Conservation (phyloP, 2,888 invertebrate genomes). For the Aplocera efformata region DNA sequence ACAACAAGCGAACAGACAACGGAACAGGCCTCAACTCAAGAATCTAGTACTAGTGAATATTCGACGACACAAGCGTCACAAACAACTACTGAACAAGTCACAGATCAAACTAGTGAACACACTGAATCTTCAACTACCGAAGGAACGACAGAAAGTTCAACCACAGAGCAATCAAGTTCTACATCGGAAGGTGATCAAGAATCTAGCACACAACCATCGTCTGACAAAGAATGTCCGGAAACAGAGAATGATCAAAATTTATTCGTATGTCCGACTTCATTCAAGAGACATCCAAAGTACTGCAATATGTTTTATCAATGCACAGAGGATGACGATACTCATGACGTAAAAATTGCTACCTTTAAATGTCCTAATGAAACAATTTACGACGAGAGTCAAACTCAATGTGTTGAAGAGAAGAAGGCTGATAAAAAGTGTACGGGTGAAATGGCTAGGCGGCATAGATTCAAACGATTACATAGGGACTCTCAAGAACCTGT, state of each 20-base stretch:
- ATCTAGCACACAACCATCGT: constrained; percentile 36
- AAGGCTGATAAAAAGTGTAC: constrained; percentile 79
- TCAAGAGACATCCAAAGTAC: constrained; percentile 89
- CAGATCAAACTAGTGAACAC: constrained; percentile 26
- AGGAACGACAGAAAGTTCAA: constrained; percentile 28
- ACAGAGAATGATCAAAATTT: constrained; percentile 85
- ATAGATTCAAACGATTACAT: constrained; percentile 77
- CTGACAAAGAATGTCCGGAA: constrained; percentile 70
- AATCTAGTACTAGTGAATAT: constrained; percentile 33
- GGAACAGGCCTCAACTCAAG: constrained; percentile 35
- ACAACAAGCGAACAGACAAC: constrained; percentile 30
- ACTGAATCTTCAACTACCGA: constrained; percentile 36
- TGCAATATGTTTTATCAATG: constrained; percentile 93
- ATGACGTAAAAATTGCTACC: constrained; percentile 86
- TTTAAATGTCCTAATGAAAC: constrained; percentile 89
- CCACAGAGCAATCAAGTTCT: constrained; percentile 35
- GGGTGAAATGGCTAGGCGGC: constrained; percentile 76
- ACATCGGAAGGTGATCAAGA: constrained; percentile 18
- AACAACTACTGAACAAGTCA: constrained; percentile 34
- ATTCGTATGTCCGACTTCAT: constrained; percentile 90
- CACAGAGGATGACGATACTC: constrained; percentile 82
- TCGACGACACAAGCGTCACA: too few relatives aligned
- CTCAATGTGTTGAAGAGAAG: constrained; percentile 85
- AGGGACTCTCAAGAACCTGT: constrained; percentile 80
- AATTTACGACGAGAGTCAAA: constrained; percentile 86